Base-by-base conservation (phyloP, 2,113 vertebrate genomes). In the Equus quagga region DNA sequence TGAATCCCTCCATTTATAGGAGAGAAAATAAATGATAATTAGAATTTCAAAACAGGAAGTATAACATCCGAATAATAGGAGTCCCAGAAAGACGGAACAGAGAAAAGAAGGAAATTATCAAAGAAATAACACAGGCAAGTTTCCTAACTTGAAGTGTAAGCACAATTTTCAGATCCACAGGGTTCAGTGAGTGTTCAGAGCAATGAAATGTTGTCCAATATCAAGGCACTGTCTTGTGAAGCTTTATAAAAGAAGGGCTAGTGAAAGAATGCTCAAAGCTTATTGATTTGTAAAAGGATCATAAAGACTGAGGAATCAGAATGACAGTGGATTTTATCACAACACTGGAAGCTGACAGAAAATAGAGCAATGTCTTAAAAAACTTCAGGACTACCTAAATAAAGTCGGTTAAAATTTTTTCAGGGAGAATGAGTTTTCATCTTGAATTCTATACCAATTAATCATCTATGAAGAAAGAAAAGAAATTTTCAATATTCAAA, bases 401-500 rank as follows among this genome's bases (percentile, higher is more conserved):
- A 36, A 86, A 49, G 23, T 51, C 67, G 6, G 46, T 51, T 87
- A 44, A 72, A 36, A 80, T 76, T 0, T 8, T 79, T 92, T 93
- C 15, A 83, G 36, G 36, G 1, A 73, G 94, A 85, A 78, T 31
- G 58, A 46, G 12, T 41, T 92, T 24, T 11, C 26, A 72, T 36
- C 26, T 87, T 90, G 10, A 82, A 65, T 81, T 86, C 14, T 13
- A 72, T 76, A 75, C 49, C 13, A 81, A 58, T 85, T 70, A 64
- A 70, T 60, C n/a, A 91, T 33, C 3, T 18, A 3, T 49, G 33
- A 41, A 21, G 1, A 87, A 96, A 84, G 64, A 96, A 72, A 75
- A 81, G 21, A 70, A 19, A 21, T 19, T 60, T 79, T 75, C 36
- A 90, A 51, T 73, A 87, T 75, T 86, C 24, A 96, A 95, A 93